Evolutionary conservation across 2,113 vertebrate species (phyloP).

Genomic region (Polypterus bichir): DNA sequence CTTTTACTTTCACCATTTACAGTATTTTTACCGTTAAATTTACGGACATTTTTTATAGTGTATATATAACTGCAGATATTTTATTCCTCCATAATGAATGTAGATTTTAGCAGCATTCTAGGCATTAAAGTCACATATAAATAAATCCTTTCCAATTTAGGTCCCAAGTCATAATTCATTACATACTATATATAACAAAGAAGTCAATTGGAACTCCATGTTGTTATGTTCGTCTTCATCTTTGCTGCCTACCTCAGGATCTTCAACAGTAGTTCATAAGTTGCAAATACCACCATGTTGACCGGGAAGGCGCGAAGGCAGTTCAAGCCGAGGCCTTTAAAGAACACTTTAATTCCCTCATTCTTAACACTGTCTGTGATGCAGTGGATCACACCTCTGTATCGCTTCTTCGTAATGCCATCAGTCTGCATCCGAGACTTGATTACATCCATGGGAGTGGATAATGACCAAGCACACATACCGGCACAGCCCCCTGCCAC

Average conservation of each 20-base stretch:
- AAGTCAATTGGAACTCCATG: no score
- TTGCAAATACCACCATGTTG: slow-evolving; percentile 76
- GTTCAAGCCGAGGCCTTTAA: slow-evolving; percentile 71
- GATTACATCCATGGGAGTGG: slow-evolving; percentile 83
- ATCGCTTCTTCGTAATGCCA: slow-evolving; percentile 45
- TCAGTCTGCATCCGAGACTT: slow-evolving; percentile 78
- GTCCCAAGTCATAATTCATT: no score
- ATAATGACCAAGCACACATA: slow-evolving; percentile 65
- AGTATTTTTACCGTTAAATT: no score
- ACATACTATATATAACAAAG: no score
- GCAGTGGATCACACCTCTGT: slow-evolving; percentile 70
- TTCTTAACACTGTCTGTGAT: slow-evolving; percentile 48
- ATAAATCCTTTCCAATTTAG: no score
- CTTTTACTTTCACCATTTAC: no score
- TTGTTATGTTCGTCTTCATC: neutral
- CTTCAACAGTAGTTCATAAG: slow-evolving; percentile 60
- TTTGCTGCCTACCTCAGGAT: slow-evolving; percentile 26
- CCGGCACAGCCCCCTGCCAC: slow-evolving; percentile 73
- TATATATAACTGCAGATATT: no score
- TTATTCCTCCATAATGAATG: no score
- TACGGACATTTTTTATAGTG: no score
- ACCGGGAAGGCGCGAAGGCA: slow-evolving; percentile 76
- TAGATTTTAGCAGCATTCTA: no score
- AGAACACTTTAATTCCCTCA: slow-evolving; percentile 67
- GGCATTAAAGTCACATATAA: no score